Evolutionary conservation across 1,140 invertebrate genomes (phyloP).

Genomic region (Theocolax elegans): DNA sequence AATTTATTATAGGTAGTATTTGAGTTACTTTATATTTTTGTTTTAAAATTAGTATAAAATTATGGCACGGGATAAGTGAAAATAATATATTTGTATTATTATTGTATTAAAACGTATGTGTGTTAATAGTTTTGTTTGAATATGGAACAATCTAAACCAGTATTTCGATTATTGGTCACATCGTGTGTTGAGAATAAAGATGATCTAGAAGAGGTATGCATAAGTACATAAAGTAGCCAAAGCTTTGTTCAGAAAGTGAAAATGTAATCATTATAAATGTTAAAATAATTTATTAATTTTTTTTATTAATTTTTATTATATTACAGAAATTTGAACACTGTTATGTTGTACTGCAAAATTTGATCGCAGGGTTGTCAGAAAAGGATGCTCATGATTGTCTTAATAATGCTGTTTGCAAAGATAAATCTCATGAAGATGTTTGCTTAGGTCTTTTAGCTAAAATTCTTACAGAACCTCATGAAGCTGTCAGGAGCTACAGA

Average conservation of each 20-base stretch:
- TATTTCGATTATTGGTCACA: conserved; percentile 67
- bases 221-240: not conserved
- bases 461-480: conserved; percentile 88
- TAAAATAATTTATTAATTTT: not conserved
- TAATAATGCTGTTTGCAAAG: conserved; percentile 88
- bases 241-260: not conserved
- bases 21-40: too few relatives aligned
- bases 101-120: not conserved
- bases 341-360: conserved; percentile 78
- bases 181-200: conserved; percentile 83
- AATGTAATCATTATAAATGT: not conserved
- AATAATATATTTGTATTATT: too few relatives aligned
- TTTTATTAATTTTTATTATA: conserved; percentile 30
- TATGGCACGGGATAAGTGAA: too few relatives aligned
- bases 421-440: conserved; percentile 90
- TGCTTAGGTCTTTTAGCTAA: conserved; percentile 88
- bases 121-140: not conserved
- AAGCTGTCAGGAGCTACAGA: conserved; percentile 87
- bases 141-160: conserved; percentile 62
- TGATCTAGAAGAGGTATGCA: conserved; percentile 83
- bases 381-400: conserved; percentile 93
- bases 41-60: too few relatives aligned
- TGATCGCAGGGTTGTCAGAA: conserved; percentile 86
- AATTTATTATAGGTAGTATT: too few relatives aligned
- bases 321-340: conserved; percentile 91